Evolutionary conservation across 2,113 vertebrate species (phyloP).

Genomic region (Origma solitaria): DNA sequence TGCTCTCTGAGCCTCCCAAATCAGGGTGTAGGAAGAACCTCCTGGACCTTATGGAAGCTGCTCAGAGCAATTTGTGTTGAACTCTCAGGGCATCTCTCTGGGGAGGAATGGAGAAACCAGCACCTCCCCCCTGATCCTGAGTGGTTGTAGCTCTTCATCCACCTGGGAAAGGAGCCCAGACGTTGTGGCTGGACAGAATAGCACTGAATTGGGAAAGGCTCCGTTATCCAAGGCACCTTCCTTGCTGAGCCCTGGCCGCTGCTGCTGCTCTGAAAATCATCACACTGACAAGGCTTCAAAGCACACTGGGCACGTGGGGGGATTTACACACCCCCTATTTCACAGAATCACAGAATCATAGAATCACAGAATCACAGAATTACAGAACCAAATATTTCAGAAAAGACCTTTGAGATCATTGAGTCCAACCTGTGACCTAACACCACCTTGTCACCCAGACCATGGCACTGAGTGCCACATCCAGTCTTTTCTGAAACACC

Average conservation of each 20-base stretch:
- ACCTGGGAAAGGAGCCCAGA: not conserved
- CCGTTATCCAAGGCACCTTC: not conserved
- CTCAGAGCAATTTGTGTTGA: not conserved
- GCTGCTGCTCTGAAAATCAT: not conserved
- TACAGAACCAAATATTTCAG: too few species aligned
- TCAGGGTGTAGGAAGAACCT: not conserved
- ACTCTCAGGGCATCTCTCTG: too few species aligned
- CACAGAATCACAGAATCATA: too few species aligned
- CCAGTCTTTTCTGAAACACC: too few species aligned
- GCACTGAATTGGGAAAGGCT: not conserved
- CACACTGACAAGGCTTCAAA: not conserved
- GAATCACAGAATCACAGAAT: too few species aligned
- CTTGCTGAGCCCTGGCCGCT: not conserved
- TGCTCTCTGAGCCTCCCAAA: not conserved
- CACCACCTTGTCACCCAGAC: too few species aligned
- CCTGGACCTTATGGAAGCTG: not conserved
- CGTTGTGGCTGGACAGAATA: not conserved
- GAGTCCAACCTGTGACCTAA: too few species aligned
- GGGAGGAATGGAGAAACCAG: not conserved
- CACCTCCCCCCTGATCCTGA: too few species aligned
- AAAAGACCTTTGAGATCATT: too few species aligned
- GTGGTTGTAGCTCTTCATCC: not conserved
- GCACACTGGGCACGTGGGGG: fast-evolving
- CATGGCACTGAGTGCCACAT: too few species aligned
- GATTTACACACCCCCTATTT: not conserved